These are phyloP conservation scores for Lepidurus arcticus DNA, from an alignment of 1,140 invertebrate genomes.

Conservation along the genomic window DNA sequence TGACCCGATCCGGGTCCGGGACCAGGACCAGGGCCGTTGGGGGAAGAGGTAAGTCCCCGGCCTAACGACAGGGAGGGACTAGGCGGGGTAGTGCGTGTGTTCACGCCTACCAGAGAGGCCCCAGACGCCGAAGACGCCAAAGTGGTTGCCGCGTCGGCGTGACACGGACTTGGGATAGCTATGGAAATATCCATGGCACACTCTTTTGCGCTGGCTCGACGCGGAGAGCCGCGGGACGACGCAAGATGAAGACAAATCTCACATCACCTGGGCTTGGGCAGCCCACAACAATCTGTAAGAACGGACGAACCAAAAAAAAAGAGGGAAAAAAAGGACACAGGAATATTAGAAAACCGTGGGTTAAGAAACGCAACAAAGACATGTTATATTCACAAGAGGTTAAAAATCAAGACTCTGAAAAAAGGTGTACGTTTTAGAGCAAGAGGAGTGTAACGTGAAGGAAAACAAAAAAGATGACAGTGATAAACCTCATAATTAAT, in stretches of 20 bases:
- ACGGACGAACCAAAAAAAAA: not conserved
- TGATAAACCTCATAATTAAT: too few relatives aligned
- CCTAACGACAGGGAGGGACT: conserved; percentile 2
- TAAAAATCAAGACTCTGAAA: too few relatives aligned
- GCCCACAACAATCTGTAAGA: not conserved
- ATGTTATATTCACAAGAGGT: not conserved
- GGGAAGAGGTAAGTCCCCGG: not conserved
- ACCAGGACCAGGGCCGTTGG: not conserved
- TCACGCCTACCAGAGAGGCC: conserved; percentile 26
- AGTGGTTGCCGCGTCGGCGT: conserved; percentile 25
- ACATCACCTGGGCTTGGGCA: conserved; percentile 2
- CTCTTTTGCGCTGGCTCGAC: not conserved
- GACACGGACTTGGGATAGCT: conserved; percentile 32
- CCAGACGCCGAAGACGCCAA: conserved; percentile 27
- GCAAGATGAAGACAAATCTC: not conserved
- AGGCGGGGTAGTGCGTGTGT: conserved; percentile 7
- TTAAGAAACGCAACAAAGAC: not conserved
- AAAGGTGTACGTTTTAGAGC: too few relatives aligned
- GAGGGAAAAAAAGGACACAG: not conserved
- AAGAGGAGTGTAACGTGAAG: too few relatives aligned
- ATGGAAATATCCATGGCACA: conserved; percentile 32
- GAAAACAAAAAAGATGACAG: too few relatives aligned
- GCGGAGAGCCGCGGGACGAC: not conserved
- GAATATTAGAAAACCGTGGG: not conserved
- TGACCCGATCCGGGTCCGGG: not conserved